Evolutionary conservation across 2,113 vertebrate genomes (phyloP).

Genomic region (Sinocyclocheilus maitianheensis): DNA sequence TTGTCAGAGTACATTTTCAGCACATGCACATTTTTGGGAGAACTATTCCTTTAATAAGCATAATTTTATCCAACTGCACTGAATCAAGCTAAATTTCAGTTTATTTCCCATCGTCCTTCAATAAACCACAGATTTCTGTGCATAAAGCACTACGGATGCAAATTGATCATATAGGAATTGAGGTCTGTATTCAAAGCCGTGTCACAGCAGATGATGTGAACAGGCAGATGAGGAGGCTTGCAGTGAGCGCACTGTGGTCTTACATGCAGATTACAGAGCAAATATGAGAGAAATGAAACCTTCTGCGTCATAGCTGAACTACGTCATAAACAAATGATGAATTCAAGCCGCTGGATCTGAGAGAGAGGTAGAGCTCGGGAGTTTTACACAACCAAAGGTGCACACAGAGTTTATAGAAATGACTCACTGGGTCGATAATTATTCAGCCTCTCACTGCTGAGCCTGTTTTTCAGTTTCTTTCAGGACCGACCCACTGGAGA

Average conservation of each 20-base stretch:
- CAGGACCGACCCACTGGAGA: neutral
- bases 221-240: neutral
- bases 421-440: neutral
- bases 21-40: no score
- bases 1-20: no score
- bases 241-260: neutral
- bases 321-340: neutral
- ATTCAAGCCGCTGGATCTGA: neutral
- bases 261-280: neutral
- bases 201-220: neutral
- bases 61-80: neutral
- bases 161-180: neutral
- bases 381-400: neutral
- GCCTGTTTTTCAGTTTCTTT: neutral
- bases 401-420: constrained; percentile 9
- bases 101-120: neutral
- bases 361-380: neutral
- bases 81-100: neutral
- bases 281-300: neutral
- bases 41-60: neutral
- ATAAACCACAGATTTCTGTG: neutral
- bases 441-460: constrained; percentile 2
- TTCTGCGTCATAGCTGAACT: neutral
- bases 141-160: neutral
- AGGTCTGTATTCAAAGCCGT: neutral